Conservation (phyloP, 2,113 vertebrate genomes). For the Capreolus pygargus region DNA sequence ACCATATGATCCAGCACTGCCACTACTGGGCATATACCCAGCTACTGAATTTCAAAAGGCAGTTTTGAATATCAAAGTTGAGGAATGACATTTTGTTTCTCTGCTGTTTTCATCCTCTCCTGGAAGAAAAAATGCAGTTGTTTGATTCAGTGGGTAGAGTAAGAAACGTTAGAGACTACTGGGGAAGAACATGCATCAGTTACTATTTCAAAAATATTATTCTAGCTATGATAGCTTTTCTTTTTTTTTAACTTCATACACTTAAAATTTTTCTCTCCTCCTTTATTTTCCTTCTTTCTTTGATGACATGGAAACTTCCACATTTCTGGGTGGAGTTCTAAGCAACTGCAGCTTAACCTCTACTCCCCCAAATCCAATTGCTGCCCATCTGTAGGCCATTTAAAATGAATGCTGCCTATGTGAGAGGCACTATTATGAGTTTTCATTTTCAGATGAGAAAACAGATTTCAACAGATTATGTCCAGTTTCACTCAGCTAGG, state of each 20-base stretch:
- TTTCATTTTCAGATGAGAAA: background rate
- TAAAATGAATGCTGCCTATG: background rate
- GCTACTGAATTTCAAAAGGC: background rate
- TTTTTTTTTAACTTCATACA: background rate
- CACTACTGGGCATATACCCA: background rate
- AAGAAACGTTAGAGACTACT: background rate
- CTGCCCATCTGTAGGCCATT: background rate
- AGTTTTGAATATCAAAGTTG: background rate
- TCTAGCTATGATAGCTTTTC: background rate
- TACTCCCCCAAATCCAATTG: background rate
- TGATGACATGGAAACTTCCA: background rate
- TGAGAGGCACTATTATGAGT: background rate
- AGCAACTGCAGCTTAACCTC: background rate
- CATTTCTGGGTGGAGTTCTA: background rate
- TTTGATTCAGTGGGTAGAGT: background rate
- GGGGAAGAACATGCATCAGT: background rate
- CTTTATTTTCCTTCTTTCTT: background rate
- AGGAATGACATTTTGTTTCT: background rate
- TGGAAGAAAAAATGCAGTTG: background rate
- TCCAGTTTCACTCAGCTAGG: background rate
- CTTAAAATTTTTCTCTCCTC: background rate
- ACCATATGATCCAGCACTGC: background rate
- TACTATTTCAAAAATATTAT: slow-evolving; percentile 2
- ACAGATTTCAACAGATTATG: background rate
- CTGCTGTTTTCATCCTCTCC: background rate